These are phyloP conservation scores for Harpagus bidentatus DNA, from an alignment of 2,113 vertebrate genomes.

Conservation along the genomic window DNA sequence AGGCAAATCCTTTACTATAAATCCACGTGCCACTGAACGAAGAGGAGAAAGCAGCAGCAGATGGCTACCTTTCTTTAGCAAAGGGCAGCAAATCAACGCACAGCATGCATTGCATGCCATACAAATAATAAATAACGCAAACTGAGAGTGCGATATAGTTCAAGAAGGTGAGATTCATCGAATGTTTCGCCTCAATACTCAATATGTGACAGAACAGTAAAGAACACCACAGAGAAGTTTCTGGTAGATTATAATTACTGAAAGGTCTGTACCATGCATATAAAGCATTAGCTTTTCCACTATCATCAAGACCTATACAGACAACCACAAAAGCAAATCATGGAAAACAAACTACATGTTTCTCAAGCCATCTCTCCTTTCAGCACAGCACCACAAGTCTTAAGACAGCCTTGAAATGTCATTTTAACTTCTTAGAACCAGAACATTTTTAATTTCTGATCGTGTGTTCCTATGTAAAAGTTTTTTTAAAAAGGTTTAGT, in stretches of 20 bases:
- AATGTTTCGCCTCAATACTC: neutral
- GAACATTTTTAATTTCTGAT: neutral
- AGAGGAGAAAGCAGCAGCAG: neutral
- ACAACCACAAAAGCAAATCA: neutral
- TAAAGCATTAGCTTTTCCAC: neutral
- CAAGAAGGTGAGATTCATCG: neutral
- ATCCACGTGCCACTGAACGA: neutral
- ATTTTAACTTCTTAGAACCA: neutral
- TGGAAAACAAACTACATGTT: neutral
- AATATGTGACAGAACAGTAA: neutral
- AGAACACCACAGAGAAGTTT: neutral
- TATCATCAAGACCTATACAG: neutral
- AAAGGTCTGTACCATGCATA: neutral
- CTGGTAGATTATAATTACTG: neutral
- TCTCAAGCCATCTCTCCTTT: neutral
- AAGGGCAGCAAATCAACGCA: neutral
- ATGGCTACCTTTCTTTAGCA: neutral
- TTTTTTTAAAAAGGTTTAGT: neutral
- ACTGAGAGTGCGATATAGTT: neutral
- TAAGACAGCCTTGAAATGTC: neutral
- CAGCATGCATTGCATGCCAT: neutral
- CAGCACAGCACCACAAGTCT: neutral
- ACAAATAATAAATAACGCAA: neutral
- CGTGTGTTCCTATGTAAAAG: neutral
- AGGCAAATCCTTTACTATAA: neutral